These are phyloP conservation scores for Hyppa rectilinea DNA, from an alignment of 2,888 invertebrate species.

Conservation along the genomic window DNA sequence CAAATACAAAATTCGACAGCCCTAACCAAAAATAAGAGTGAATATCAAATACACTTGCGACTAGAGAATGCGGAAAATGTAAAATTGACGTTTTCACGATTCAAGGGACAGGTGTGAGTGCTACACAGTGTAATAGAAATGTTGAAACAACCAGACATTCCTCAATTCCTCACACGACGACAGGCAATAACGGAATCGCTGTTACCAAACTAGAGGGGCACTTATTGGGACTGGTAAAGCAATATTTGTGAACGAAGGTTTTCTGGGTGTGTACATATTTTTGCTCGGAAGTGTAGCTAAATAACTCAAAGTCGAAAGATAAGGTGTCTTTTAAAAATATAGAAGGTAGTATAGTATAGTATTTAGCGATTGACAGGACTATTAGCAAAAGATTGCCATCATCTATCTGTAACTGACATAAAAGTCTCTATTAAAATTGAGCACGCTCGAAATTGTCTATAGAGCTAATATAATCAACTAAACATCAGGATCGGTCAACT, in stretches of 20 bases:
- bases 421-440: neutral
- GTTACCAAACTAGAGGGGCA: constrained; percentile 39
- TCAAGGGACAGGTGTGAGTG: constrained; percentile 84
- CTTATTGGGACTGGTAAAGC: constrained; percentile 33
- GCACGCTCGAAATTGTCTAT: neutral
- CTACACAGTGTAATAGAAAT: constrained; percentile 76
- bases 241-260: constrained; percentile 34
- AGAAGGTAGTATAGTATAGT: no score
- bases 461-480: no score
- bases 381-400: no score
- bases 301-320: neutral
- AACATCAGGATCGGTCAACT: neutral
- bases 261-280: constrained; percentile 16
- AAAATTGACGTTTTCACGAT: constrained; percentile 88
- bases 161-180: constrained; percentile 57
- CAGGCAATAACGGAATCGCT: constrained; percentile 52
- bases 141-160: constrained; percentile 75
- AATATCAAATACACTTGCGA: constrained; percentile 80
- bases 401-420: neutral
- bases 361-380: no score
- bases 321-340: neutral
- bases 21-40: constrained; percentile 65
- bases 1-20: constrained; percentile 29
- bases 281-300: constrained; percentile 14
- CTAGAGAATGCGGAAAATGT: constrained; percentile 82